A percentile compares a stretch with the other conserved stretches of the same genome.
Evolutionary conservation across 2,113 vertebrate species (phyloP).

Genomic region (Gambusia holbrooki): DNA sequence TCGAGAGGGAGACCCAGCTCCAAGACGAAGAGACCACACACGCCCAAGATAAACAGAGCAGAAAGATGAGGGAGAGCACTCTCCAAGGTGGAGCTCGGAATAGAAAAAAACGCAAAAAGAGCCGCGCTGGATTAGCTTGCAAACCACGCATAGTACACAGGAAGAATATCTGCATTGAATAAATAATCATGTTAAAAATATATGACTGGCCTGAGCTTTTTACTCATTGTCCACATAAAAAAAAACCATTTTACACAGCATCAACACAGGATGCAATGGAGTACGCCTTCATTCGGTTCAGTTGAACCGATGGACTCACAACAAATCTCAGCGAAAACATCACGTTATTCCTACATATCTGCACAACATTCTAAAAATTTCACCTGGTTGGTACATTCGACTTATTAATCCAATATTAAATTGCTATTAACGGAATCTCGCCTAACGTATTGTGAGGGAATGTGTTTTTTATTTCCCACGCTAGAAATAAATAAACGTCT

Average conservation of each 20-base stretch:
- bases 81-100: constrained; percentile 4
- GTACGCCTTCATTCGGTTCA: constrained; percentile 41
- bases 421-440: not conserved
- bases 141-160: constrained; percentile 5
- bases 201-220: not conserved
- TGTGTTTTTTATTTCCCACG: not conserved
- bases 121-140: not conserved
- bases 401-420: not conserved
- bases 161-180: not conserved
- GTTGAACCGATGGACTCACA: constrained; percentile 37
- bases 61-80: constrained; percentile 10
- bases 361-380: not conserved
- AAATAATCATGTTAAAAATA: not conserved
- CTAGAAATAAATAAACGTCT: not conserved
- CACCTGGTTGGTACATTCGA: not conserved
- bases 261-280: constrained; percentile 41
- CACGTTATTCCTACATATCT: not conserved
- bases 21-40: constrained; percentile 48
- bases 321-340: constrained; percentile 15
- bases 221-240: constrained; percentile 8
- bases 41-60: constrained; percentile 50
- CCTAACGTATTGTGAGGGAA: not conserved
- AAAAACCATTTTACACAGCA: constrained; percentile 70
- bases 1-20: constrained; percentile 31
- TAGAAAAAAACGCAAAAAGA: constrained; percentile 1